These are phyloP conservation scores for Motacilla alba DNA, from an alignment of 2,113 vertebrate species.

Conservation along the genomic window DNA sequence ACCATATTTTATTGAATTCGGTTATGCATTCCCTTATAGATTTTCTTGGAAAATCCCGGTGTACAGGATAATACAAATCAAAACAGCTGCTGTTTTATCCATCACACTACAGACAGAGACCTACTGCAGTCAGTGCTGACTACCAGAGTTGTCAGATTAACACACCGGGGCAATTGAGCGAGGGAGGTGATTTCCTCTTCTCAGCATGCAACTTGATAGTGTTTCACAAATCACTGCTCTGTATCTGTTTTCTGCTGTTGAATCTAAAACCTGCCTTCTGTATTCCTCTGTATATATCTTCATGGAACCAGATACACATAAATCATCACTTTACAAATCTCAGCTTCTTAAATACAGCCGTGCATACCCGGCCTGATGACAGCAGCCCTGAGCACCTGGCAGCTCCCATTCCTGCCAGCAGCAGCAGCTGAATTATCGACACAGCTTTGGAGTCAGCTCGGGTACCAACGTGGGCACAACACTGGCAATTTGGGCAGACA, in stretches of 20 bases:
- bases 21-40: not conserved
- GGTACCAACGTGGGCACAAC: not conserved
- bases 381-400: not conserved
- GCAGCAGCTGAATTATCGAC: not conserved
- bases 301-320: not conserved
- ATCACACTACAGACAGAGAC: not conserved
- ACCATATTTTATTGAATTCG: not conserved
- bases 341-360: not conserved
- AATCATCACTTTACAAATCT: not conserved
- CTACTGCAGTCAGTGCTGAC: not conserved
- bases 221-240: not conserved
- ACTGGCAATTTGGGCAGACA: not conserved
- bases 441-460: not conserved
- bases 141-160: not conserved
- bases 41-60: not conserved
- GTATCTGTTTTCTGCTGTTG: not conserved
- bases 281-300: not conserved
- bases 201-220: not conserved
- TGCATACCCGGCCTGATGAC: not conserved
- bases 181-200: not conserved
- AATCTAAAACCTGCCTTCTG: not conserved
- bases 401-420: not conserved
- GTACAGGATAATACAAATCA: not conserved
- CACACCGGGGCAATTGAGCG: rapidly evolving
- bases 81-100: not conserved